Conservation (phyloP, 2,113 vertebrate genomes). For the Nycticebus coucang region DNA sequence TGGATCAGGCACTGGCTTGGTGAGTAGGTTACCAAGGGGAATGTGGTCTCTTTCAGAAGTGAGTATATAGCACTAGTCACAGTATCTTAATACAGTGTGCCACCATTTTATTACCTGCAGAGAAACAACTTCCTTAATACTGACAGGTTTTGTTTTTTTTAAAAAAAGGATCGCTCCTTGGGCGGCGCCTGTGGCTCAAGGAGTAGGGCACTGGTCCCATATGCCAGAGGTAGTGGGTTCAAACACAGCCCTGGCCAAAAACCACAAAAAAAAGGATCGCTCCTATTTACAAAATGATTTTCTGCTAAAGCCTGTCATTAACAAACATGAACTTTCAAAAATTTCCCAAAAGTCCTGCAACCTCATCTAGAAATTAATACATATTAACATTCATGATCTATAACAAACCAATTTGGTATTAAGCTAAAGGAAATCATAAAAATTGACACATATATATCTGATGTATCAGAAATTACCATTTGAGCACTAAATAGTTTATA, state of each 20-base stretch:
- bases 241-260: too few relatives aligned
- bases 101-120: slow-evolving; percentile 60
- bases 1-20: too few relatives aligned
- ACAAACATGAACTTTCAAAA: slow-evolving; percentile 40
- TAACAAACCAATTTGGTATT: slow-evolving; percentile 44
- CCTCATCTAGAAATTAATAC: slow-evolving; percentile 9
- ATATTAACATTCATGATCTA: background rate
- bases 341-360: background rate
- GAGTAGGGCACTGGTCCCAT: too few relatives aligned
- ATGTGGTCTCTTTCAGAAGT: slow-evolving; percentile 3
- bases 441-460: background rate
- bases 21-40: too few relatives aligned
- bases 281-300: slow-evolving; percentile 41
- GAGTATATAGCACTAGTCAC: background rate
- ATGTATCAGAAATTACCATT: slow-evolving; percentile 56
- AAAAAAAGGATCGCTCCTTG: slow-evolving; percentile 24
- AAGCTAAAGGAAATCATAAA: slow-evolving; percentile 45
- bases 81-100: slow-evolving; percentile 26
- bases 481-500: slow-evolving; percentile 48
- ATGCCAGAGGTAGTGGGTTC: too few relatives aligned
- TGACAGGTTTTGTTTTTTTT: slow-evolving; percentile 25
- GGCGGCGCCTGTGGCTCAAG: too few relatives aligned
- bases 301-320: background rate
- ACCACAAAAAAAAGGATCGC: slow-evolving; percentile 21
- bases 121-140: slow-evolving; percentile 62